Percentiles rank a stretch among this genome's conserved stretches.
phyloP scores from a whole-genome alignment of 2,888 invertebrate genomes.

The Eudasyphora cyanicolor region DNA sequence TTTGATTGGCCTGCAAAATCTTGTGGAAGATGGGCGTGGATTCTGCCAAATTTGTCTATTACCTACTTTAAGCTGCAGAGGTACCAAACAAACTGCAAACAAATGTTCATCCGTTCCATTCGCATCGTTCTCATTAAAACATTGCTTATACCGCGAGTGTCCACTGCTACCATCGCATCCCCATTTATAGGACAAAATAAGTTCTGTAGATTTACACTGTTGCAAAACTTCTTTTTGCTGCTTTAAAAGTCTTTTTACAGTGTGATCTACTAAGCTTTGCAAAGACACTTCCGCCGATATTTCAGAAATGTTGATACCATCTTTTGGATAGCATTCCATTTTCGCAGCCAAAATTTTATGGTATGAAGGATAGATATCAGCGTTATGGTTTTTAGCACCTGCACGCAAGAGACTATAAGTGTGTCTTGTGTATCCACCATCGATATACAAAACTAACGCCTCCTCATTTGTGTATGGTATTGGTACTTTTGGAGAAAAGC shows the following conservation, averaged over 20 bases:
- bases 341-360: conserved; percentile 42
- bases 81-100: conserved; percentile 39
- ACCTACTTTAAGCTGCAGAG: conserved; percentile 10
- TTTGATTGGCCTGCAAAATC: too few relatives aligned
- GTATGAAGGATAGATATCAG: too few relatives aligned
- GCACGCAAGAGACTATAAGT: neutral
- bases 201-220: too few relatives aligned
- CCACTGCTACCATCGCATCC: conserved; percentile 32
- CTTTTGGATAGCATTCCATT: conserved; percentile 42
- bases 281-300: too few relatives aligned
- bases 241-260: conserved; percentile 30
- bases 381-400: conserved; percentile 2
- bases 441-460: conserved; percentile 6
- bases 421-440: neutral
- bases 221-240: too few relatives aligned
- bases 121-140: too few relatives aligned
- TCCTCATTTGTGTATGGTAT: too few relatives aligned
- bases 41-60: conserved; percentile 18
- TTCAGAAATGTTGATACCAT: conserved; percentile 27
- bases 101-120: conserved; percentile 40
- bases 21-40: too few relatives aligned
- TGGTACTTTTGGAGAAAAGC: too few relatives aligned
- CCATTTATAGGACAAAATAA: too few relatives aligned
- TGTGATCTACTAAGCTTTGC: too few relatives aligned
- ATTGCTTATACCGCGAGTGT: too few relatives aligned